Conservation (phyloP, 2,113 vertebrate genomes). For the Pelecanoides urinatrix region DNA sequence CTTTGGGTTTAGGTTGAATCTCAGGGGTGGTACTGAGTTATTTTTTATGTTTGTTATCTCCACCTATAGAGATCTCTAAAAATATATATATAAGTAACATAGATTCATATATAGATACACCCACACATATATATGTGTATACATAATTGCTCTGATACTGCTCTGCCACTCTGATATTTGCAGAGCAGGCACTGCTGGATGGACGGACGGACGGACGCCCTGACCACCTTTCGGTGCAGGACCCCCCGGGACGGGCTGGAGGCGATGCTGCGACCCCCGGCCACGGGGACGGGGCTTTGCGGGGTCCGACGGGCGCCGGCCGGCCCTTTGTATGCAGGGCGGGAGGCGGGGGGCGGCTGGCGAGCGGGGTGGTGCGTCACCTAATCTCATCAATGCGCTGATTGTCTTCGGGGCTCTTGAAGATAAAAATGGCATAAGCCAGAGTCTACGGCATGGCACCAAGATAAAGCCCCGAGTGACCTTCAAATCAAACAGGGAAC, state of each 20-base stretch:
- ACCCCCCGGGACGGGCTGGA: neutral
- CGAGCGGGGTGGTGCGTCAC: neutral
- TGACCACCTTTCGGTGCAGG: neutral
- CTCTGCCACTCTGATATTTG: neutral
- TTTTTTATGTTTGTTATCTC: neutral
- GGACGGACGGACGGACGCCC: neutral
- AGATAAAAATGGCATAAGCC: constrained; percentile 67
- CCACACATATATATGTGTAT: rapidly evolving
- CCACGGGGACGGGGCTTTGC: neutral
- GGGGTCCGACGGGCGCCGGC: neutral
- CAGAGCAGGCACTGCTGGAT: neutral
- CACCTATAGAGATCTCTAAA: neutral
- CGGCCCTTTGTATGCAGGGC: constrained; percentile 68
- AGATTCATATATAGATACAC: neutral
- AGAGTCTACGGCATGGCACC: constrained; percentile 49
- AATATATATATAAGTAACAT: no score
- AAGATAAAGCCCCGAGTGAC: constrained; percentile 65
- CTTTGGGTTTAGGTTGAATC: neutral
- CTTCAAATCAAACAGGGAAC: constrained; percentile 74
- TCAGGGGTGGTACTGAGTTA: neutral
- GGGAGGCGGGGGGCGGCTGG: neutral
- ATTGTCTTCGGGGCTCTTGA: constrained; percentile 67
- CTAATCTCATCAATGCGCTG: constrained; percentile 74
- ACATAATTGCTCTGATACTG: neutral
- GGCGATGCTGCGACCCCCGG: neutral